A percentile compares a stretch with the other conserved stretches of the same genome.
Evolutionary conservation across 2,797 vertebrate genomes (phyloP).

Genomic region (Todus mexicanus): DNA sequence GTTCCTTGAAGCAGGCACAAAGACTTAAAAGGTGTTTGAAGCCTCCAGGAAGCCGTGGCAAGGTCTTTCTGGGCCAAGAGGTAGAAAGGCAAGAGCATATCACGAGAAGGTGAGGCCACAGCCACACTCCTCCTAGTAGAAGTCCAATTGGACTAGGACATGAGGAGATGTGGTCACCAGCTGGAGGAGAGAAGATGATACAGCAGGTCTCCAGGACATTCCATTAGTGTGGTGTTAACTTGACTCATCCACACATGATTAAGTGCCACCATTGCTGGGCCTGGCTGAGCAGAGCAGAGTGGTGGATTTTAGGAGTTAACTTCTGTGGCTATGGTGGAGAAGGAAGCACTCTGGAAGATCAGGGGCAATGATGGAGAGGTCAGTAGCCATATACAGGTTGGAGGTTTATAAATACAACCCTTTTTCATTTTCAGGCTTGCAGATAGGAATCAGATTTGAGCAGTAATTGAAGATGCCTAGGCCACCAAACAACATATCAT

Average conservation of each 20-base stretch:
- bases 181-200: neutral
- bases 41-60: neutral
- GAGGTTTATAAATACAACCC: neutral
- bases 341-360: neutral
- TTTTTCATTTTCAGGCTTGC: neutral
- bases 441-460: neutral
- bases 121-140: neutral
- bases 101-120: neutral
- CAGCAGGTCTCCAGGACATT: neutral
- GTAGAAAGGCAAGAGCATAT: neutral
- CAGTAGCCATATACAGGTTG: neutral
- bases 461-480: accelerated
- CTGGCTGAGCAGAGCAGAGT: neutral
- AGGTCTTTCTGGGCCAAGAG: neutral
- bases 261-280: neutral
- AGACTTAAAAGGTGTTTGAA: neutral
- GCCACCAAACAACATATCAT: neutral
- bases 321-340: neutral
- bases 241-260: neutral
- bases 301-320: neutral
- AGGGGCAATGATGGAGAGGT: neutral
- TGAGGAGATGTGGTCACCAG: neutral
- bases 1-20: neutral
- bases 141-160: neutral
- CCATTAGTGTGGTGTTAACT: neutral